Evolutionary conservation across 2,113 vertebrate genomes (phyloP), one percentile per base, ranked within the genome.

Genomic region (Kryptolebias marmoratus): DNA sequence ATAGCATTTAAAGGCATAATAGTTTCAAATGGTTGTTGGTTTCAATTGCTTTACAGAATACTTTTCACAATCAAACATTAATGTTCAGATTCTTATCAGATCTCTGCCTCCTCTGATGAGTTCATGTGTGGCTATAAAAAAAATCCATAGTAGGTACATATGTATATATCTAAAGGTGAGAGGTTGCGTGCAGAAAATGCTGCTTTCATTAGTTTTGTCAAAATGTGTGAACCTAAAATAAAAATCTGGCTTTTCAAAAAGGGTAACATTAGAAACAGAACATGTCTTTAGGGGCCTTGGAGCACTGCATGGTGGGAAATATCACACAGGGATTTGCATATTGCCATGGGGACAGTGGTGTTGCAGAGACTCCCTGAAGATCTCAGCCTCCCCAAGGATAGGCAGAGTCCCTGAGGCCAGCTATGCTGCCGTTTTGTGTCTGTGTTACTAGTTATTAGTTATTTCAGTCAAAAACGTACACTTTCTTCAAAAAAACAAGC

Each of bases 261-360:
- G 66, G 74, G 63, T 50, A 81, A 64, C 80, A 60, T 75, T 66
- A 56, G 74, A 86, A 79, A 83, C 67, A 72, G 75, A 80, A 85
- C 64, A 53, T 64, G 57, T 87, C 84, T 89, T 87, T 69, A 75
- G 75, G 80, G 85, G 71, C 64, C 68, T 88, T 60, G 39, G 54
- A 89, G 81, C 44, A 53, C 73, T 80, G 80, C 85, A 83, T 83
- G 84, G 66, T 88, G 82, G 75, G 84, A 88, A 84, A 87, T 83
- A 89, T 90, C 87, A 85, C 80, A 83, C 71, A 64, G 79, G 75
- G 63, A 87, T 90, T 90, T 88, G 82, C 86, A 90, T 92, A 91
- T 89, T 76, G 88, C 91, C 87, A 85, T 69, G 65, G 85, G 90
- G 87, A 88, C 81, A 84, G 81, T 84, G 77, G 82, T 84, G 89